phyloP scores from a whole-genome alignment of 64 coral and sea anemone species.

The Platygyra sinensis region DNA sequence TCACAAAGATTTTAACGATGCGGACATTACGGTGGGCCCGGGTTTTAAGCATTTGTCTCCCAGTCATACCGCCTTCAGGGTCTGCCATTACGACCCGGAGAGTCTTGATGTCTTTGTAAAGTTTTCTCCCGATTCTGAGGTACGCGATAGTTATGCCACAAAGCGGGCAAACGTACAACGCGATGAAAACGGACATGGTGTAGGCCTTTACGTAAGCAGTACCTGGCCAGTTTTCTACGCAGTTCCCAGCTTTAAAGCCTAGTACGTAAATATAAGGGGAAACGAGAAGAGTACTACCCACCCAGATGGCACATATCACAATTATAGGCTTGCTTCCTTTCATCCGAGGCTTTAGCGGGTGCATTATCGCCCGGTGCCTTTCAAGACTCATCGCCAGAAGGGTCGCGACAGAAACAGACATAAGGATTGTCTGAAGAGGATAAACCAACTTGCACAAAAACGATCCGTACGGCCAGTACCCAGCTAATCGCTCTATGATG shows the following conservation, averaged over 20 bases:
- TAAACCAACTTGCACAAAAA: conserved; percentile 84
- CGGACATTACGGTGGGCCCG: conserved; percentile 60
- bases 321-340: conserved; percentile 38
- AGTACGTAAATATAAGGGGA: conserved; percentile 73
- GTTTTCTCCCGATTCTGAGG: conserved; percentile 47
- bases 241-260: conserved; percentile 29
- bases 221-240: conserved; percentile 63
- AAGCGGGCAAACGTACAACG: conserved; percentile 67
- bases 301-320: conserved; percentile 59
- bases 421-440: conserved; percentile 81
- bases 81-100: conserved; percentile 60
- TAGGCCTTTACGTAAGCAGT: conserved; percentile 50
- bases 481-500: conserved; percentile 60
- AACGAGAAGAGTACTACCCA: conserved; percentile 53
- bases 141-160: conserved; percentile 62
- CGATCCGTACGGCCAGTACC: conserved; percentile 63
- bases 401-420: conserved; percentile 79
- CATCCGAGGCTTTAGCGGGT: conserved; percentile 72
- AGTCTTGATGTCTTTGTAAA: conserved; percentile 66
- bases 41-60: conserved; percentile 54
- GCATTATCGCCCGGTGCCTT: conserved; percentile 74
- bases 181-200: conserved; percentile 56
- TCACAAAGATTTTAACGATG: conserved; percentile 88
- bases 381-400: conserved; percentile 82
- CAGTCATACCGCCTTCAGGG: conserved; percentile 18